Percentiles rank a stretch among this genome's conserved stretches.
Evolutionary conservation across 2,113 vertebrate genomes (phyloP).

Genomic region (Pseudorhombus dupliciocellatus): DNA sequence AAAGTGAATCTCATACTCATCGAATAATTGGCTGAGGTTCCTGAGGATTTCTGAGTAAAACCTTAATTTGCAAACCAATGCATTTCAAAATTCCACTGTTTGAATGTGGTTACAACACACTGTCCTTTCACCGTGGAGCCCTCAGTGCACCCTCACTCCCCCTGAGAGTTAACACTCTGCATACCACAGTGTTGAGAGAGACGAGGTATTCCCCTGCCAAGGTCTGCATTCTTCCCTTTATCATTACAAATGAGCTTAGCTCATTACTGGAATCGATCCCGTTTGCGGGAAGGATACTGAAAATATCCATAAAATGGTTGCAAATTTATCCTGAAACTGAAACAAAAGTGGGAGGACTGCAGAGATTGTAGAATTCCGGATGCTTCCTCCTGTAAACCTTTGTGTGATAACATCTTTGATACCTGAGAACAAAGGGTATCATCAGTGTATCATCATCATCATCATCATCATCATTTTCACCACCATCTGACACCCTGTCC

Average conservation of each 20-base stretch:
- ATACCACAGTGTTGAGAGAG: conserved; percentile 28
- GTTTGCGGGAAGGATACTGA: background rate
- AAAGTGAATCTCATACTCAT: background rate
- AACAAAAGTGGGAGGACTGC: background rate
- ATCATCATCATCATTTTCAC: too few relatives aligned
- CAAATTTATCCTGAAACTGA: background rate
- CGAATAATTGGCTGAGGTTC: background rate
- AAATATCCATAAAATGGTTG: background rate
- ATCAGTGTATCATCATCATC: too few relatives aligned
- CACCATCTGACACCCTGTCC: too few relatives aligned
- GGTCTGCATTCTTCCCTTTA: conserved; percentile 3
- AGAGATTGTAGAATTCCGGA: background rate
- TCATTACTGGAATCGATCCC: conserved; percentile 13
- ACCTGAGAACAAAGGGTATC: too few relatives aligned
- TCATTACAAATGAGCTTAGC: conserved; percentile 16
- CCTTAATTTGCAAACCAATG: background rate
- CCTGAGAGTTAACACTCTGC: background rate
- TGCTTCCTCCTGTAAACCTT: background rate
- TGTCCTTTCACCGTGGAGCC: background rate
- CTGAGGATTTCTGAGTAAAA: conserved; percentile 4
- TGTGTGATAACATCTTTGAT: too few relatives aligned
- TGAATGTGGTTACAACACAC: background rate
- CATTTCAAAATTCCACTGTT: background rate
- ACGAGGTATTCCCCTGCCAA: conserved; percentile 24
- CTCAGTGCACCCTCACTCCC: background rate